These are phyloP conservation scores for Malurus leucopterus DNA, from an alignment of 2,797 vertebrate genomes.

Conservation along the genomic window DNA sequence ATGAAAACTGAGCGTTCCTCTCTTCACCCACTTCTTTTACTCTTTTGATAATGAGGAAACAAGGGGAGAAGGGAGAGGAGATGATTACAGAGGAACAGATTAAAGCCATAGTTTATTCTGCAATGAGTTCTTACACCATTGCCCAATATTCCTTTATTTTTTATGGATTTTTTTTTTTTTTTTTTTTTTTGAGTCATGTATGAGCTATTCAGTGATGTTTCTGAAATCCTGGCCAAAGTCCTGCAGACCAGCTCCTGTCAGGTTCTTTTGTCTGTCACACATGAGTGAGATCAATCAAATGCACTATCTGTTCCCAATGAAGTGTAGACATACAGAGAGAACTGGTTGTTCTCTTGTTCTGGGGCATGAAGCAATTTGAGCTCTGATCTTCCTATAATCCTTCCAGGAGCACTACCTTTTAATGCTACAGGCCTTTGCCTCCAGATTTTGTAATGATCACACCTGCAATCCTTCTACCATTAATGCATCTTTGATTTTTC, in stretches of 20 bases:
- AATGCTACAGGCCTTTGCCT: not conserved
- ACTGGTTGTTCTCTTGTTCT: not conserved
- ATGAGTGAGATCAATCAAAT: slow-evolving; percentile 1
- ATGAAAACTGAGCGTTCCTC: not conserved
- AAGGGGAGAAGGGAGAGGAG: not conserved
- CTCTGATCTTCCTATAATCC: not conserved
- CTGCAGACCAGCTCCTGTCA: not conserved
- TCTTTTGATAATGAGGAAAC: not conserved
- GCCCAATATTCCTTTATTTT: not conserved
- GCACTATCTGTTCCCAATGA: not conserved
- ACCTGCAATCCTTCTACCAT: not conserved
- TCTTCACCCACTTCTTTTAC: not conserved
- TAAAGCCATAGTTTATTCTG: not conserved
- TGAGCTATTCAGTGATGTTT: not conserved
- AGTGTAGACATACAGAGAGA: not conserved
- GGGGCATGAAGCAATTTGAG: not conserved
- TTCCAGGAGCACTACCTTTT: not conserved
- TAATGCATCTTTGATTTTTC: not conserved
- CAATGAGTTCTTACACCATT: not conserved
- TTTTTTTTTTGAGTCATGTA: too few species aligned
- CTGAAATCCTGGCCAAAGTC: not conserved
- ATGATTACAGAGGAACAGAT: not conserved
- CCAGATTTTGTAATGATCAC: not conserved
- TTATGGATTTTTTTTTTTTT: not conserved
- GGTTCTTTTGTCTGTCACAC: not conserved